Conservation (phyloP, 2,888 invertebrate genomes). For the Rhamphomyia laevipes region DNA sequence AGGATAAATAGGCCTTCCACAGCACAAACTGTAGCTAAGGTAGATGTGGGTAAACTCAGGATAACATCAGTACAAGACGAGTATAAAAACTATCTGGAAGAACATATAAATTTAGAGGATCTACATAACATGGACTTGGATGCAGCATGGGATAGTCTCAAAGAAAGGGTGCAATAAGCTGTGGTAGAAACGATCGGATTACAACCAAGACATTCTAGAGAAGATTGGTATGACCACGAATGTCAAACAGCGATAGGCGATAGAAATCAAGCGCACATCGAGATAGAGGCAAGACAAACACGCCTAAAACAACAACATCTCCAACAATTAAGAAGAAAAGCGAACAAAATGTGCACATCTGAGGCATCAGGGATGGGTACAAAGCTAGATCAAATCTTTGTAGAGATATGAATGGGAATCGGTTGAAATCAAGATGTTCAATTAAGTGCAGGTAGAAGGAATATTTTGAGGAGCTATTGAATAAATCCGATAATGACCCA, state of each 20-base stretch:
- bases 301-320: neutral
- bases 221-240: neutral
- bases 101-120: no score
- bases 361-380: no score
- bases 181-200: neutral
- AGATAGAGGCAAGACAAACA: neutral
- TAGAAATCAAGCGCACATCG: neutral
- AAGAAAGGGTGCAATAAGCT: neutral
- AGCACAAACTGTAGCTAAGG: neutral
- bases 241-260: neutral
- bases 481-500: no score
- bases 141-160: no score
- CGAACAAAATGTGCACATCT: neutral
- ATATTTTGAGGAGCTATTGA: no score
- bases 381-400: no score
- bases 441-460: no score
- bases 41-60: neutral
- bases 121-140: no score
- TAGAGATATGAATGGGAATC: neutral
- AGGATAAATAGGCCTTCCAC: neutral
- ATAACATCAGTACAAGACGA: no score
- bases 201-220: neutral
- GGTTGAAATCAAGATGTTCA: no score
- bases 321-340: neutral
- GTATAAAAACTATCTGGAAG: no score